Percentiles rank a stretch among this genome's conserved stretches.
phyloP scores from a whole-genome alignment of 2,113 vertebrate species.

The Parus major region DNA sequence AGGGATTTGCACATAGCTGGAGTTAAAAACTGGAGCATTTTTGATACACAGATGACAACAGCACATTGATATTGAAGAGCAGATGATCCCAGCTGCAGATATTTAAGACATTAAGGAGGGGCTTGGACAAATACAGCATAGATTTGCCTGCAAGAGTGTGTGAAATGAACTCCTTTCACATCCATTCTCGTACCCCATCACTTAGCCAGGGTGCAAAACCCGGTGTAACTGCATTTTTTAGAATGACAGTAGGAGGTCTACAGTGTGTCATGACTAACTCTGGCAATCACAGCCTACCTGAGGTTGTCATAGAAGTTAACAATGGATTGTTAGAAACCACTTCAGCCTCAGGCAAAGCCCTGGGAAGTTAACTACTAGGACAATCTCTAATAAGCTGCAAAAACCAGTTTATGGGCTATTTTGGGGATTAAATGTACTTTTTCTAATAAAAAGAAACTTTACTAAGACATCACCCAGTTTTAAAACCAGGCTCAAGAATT shows the following conservation, averaged over 20 bases:
- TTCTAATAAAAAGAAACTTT: constrained; percentile 50
- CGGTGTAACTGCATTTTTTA: background rate
- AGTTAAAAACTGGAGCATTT: background rate
- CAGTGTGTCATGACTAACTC: constrained; percentile 44
- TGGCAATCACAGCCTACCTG: constrained; percentile 34
- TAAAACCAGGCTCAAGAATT: constrained; percentile 11
- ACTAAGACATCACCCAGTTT: constrained; percentile 2
- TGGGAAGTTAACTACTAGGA: constrained; percentile 47
- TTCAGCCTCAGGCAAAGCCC: constrained; percentile 63
- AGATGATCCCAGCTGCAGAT: background rate
- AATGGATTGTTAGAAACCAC: constrained; percentile 50
- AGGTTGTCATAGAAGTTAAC: constrained; percentile 62
- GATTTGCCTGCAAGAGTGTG: background rate
- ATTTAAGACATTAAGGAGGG: background rate
- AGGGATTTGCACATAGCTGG: background rate
- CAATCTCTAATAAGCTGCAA: constrained; percentile 56
- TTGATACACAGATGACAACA: background rate
- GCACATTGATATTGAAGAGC: background rate
- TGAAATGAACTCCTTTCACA: background rate
- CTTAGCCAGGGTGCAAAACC: background rate
- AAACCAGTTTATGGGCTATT: constrained; percentile 33
- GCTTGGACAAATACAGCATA: background rate
- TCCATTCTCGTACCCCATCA: background rate
- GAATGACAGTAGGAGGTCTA: constrained; percentile 49
- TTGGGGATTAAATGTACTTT: constrained; percentile 42